Evolutionary conservation across 2,797 vertebrate genomes (phyloP).

Genomic region (Eutrigla gurnardus): DNA sequence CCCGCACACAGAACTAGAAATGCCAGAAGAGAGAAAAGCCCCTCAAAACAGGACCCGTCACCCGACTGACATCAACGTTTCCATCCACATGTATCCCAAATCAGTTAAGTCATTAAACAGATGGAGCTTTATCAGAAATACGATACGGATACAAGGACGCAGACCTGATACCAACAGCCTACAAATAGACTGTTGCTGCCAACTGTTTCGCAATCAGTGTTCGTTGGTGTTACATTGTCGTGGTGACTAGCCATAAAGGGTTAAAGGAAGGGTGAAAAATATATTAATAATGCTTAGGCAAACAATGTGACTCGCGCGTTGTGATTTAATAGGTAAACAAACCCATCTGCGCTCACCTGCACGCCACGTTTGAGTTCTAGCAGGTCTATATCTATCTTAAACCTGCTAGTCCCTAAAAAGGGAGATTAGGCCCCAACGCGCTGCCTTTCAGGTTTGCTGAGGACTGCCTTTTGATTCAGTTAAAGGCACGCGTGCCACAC

Average conservation of each 20-base stretch:
- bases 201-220: neutral
- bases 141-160: neutral
- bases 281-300: neutral
- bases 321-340: neutral
- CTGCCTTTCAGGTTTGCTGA: conserved; percentile 29
- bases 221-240: neutral
- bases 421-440: neutral
- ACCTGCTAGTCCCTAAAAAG: neutral
- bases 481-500: neutral
- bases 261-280: neutral
- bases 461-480: neutral
- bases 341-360: neutral
- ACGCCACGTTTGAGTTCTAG: conserved; percentile 7
- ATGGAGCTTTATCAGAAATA: neutral
- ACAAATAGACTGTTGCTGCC: too few relatives aligned
- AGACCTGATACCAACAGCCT: neutral
- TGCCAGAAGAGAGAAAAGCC: neutral
- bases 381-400: conserved; percentile 30
- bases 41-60: neutral
- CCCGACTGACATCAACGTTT: too few relatives aligned
- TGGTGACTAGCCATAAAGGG: neutral
- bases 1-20: conserved; percentile 34
- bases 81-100: neutral
- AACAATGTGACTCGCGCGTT: neutral
- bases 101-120: rapidly evolving